Evolutionary conservation across 2,113 vertebrate genomes (phyloP).

Genomic region (Rissa tridactyla): DNA sequence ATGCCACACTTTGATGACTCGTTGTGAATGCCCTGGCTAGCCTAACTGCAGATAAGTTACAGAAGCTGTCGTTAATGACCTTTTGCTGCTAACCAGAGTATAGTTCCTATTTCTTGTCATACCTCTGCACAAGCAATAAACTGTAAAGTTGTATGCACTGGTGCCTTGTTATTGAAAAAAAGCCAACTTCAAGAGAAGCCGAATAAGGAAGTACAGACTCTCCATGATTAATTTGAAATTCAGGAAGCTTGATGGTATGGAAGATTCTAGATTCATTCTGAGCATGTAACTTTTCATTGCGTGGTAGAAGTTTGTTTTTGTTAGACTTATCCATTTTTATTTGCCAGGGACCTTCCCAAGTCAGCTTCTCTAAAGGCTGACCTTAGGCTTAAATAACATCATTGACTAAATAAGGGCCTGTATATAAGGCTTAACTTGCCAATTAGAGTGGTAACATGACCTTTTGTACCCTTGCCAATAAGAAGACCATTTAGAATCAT

Average conservation of each 20-base stretch:
- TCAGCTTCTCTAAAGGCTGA: background rate
- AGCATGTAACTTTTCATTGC: background rate
- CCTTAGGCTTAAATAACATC: conserved; percentile 49
- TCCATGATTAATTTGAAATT: background rate
- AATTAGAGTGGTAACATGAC: background rate
- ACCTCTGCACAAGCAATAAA: background rate
- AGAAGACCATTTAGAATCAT: background rate
- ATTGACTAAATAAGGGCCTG: background rate
- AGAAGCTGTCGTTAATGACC: background rate
- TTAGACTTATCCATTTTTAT: background rate
- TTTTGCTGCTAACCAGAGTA: background rate
- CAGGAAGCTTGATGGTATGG: background rate
- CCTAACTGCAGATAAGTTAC: background rate
- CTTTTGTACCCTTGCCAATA: background rate
- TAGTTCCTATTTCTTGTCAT: background rate
- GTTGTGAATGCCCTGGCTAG: background rate
- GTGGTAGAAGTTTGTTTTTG: background rate
- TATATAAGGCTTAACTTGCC: background rate
- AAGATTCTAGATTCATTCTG: background rate
- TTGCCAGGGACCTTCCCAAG: background rate
- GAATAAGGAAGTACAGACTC: background rate
- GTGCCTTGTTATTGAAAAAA: background rate
- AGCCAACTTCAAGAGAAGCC: background rate
- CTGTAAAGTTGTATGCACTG: background rate
- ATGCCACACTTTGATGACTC: background rate